phyloP scores from a whole-genome alignment of 2,113 vertebrate species.

The Pluvialis apricaria region DNA sequence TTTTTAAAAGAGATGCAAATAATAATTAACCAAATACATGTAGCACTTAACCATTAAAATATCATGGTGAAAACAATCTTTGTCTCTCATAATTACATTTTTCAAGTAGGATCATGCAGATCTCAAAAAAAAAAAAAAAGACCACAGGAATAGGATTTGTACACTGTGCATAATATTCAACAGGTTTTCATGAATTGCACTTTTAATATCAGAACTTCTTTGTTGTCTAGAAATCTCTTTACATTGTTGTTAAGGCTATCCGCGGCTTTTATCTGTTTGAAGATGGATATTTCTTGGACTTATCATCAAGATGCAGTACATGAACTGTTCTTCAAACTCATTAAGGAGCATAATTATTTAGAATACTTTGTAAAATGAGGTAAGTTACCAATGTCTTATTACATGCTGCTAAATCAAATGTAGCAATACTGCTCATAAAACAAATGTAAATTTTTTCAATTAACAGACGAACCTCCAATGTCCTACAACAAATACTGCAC shows the following conservation, averaged over 20 bases:
- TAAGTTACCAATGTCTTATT: background rate
- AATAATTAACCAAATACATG: background rate
- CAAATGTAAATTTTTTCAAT: background rate
- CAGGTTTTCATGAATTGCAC: background rate
- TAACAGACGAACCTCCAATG: background rate
- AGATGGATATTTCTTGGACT: background rate
- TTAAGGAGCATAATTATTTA: background rate
- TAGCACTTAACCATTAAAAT: background rate
- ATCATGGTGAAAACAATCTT: background rate
- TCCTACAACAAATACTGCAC: background rate
- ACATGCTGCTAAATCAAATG: background rate
- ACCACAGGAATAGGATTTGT: background rate
- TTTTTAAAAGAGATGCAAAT: conserved; percentile 18
- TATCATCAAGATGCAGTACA: background rate
- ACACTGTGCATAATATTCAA: background rate
- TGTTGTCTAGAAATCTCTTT: background rate
- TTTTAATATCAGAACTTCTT: background rate
- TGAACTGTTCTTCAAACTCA: background rate
- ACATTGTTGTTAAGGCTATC: background rate
- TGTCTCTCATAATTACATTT: background rate
- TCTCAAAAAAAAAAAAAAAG: background rate
- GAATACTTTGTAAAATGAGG: background rate
- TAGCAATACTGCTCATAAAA: background rate
- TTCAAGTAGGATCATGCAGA: background rate
- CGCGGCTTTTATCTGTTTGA: background rate